These are phyloP conservation scores for Drosophila subobscura DNA, from an alignment of 1,140 invertebrate genomes.

Conservation along the genomic window DNA sequence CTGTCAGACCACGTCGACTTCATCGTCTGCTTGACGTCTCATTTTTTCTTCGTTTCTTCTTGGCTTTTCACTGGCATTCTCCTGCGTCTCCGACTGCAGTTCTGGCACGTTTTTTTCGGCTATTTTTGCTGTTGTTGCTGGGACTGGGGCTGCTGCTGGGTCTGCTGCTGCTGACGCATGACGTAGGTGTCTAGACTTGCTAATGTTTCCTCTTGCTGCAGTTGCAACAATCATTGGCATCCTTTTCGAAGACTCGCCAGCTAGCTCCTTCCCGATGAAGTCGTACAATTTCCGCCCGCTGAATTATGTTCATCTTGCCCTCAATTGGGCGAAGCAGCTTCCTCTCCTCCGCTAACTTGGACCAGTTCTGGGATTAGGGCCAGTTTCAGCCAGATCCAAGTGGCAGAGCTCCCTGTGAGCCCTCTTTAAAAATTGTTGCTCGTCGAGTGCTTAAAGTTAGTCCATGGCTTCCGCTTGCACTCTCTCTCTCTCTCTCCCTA, in stretches of 20 bases:
- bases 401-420: slow-evolving; percentile 15
- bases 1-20: slow-evolving; percentile 57
- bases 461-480: neutral
- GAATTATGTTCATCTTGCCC: slow-evolving; percentile 72
- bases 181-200: slow-evolving; percentile 83
- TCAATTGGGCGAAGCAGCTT: slow-evolving; percentile 41
- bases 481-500: neutral
- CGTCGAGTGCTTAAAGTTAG: slow-evolving; percentile 39
- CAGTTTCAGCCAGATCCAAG: neutral
- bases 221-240: slow-evolving; percentile 4
- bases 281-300: slow-evolving; percentile 69
- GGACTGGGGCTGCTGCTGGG: slow-evolving; percentile 24
- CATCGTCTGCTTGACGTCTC: slow-evolving; percentile 77
- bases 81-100: slow-evolving; percentile 21
- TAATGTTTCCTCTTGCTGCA: slow-evolving; percentile 78
- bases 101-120: slow-evolving; percentile 60
- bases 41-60: slow-evolving; percentile 67
- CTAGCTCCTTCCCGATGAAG: slow-evolving; percentile 57
- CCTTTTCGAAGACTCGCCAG: neutral
- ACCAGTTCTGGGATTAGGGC: slow-evolving; percentile 22
- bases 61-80: slow-evolving; percentile 46
- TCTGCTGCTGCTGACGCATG: slow-evolving; percentile 68
- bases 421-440: slow-evolving; percentile 24
- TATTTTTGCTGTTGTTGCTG: slow-evolving; percentile 29
- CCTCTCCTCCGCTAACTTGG: slow-evolving; percentile 1